Base-by-base conservation (phyloP, 2,797 vertebrate species). In the Etheostoma nigrum region DNA sequence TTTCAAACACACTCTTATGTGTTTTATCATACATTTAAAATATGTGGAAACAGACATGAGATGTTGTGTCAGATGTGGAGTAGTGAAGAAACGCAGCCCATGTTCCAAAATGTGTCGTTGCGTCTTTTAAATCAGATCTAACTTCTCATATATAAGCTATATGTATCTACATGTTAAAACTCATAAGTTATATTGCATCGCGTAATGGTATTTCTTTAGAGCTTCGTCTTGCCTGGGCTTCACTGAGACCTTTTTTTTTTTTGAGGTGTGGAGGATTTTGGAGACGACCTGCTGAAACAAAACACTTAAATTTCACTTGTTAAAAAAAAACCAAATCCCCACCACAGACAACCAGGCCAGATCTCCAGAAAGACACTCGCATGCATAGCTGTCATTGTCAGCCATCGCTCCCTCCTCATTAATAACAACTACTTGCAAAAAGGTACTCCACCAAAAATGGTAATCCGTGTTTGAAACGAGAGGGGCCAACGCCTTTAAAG, bases 401-500 rank as follows among this genome's bases (percentile, higher is more conserved):
- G 74, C 69, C 78, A 88, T 81, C 73, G 64, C 80, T 67, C 70
- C 77, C 55, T 57, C 85, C 91, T 94, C 93, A 94, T 95, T 94
- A 94, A 95, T 94, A 92, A 94, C 93, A 95, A 94, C 86, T 90
- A 89, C 63, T 86, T 59, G 85, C 79, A 60, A 83, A 7, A 44
- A 21, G 71, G 76, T 54, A 72, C 91, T 85, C 89, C 93, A 90
- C 92, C 91, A 94, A 90, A 95, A 95, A 95, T 95, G 94, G 86
- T 96, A 96, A 96, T 95, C 80, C 83, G 77, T 15, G 73, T 74
- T 91, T 92, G 87, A 88, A 85, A 70, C 65, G 55, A 75, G 82
- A 81, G 80, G 87, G 69, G 91, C 86, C 94, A 94, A 95, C 94
- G 93, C 94, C 95, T 95, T 90, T 42, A 87, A 84, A 91, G 88